Evolutionary conservation across 1,140 invertebrate genomes (phyloP).

Genomic region (Lanistes nyassanus): DNA sequence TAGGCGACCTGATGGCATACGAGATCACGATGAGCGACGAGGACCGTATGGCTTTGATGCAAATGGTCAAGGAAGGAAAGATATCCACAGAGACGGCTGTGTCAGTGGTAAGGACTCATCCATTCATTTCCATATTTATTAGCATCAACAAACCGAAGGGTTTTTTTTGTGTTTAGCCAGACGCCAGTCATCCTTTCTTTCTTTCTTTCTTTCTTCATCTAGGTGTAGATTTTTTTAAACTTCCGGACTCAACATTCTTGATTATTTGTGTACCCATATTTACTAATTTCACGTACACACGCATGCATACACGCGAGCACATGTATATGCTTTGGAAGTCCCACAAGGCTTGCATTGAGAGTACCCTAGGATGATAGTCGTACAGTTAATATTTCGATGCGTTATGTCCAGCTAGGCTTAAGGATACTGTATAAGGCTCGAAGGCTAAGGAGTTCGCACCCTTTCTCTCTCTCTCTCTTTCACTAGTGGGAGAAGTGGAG

Average conservation of each 20-base stretch:
- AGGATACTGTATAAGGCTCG: no score
- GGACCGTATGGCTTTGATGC: constrained; percentile 61
- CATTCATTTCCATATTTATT: background rate
- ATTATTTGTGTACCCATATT: background rate
- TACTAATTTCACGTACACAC: constrained; percentile 4
- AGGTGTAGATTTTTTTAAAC: no score
- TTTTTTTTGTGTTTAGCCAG: background rate
- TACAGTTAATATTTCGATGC: no score
- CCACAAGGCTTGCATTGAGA: no score
- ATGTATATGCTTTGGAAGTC: no score
- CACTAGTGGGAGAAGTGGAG: constrained; percentile 1
- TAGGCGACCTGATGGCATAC: constrained; percentile 58
- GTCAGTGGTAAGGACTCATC: constrained; percentile 50
- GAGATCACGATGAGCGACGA: constrained; percentile 63
- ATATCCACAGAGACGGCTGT: constrained; percentile 59
- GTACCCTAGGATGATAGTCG: no score
- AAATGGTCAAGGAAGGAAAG: constrained; percentile 62
- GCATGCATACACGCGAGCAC: background rate
- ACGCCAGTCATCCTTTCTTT: background rate
- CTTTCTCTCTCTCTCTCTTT: constrained; percentile 4
- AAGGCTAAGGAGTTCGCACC: no score
- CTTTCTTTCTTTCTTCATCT: constrained; percentile 1
- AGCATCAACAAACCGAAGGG: background rate
- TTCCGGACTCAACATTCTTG: background rate
- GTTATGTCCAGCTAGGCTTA: no score